Evolutionary conservation across 2,797 vertebrate species (phyloP), one percentile per base, ranked within the genome.

Genomic region (Pelobates cultripes): DNA sequence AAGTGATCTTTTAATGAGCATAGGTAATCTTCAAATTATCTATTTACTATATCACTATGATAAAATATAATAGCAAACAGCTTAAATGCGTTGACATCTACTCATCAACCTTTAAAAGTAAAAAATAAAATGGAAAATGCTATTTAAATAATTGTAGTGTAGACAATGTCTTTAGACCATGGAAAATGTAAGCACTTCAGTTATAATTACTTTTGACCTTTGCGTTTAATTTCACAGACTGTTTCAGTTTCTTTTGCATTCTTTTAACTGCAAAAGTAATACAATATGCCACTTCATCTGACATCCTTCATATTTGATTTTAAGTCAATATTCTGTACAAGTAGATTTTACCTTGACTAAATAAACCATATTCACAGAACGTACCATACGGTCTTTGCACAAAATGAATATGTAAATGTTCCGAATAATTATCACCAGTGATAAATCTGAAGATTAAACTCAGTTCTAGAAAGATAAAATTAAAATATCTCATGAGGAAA

Each of bases 401-500:
- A 78, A 84, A 84, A 70, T 60, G 0, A 85, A 91, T 88, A 84
- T 53, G 28, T 67, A 86, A 86, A 78, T 79, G 79, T 80, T 86
- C 82, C 80, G 82, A 86, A 84, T 85, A 87, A 86, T 84, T 79
- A 80, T 61, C 67, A 13, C 57, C 85, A 88, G 72, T 86, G 76
- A 84, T 4, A 81, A 77, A 43, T 40, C 64, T 82, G 15, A 0
- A 88, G 73, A 85, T 64, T 75, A 76, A 66, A 88, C 84, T 88
- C 60, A 57, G 86, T 86, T 84, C 85, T 47, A 88, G 85, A 83
- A 81, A 82, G 82, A 85, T 71, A 79, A 86, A 89, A 81, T 83
- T 85, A 70, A 83, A 86, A 89, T 41, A 82, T 86, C 85, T 77
- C 60, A 57, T 73, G 13, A 44, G 75, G n/a, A 70, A 40, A 80